Percentiles rank a stretch among this genome's conserved stretches.
phyloP scores from a whole-genome alignment of 2,888 invertebrate genomes.

The Hartigia nigra region DNA sequence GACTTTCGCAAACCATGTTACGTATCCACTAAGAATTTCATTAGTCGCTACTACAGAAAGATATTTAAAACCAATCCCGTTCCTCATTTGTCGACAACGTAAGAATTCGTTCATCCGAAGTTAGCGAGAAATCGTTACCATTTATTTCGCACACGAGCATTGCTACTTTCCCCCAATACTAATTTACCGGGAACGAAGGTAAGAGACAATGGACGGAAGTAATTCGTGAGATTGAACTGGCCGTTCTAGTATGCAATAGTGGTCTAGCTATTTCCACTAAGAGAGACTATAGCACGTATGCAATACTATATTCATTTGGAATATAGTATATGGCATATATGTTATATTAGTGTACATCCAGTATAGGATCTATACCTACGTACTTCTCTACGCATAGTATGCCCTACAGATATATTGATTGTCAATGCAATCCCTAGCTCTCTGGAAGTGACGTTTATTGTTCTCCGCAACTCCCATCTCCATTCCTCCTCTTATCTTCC shows the following conservation, averaged over 20 bases:
- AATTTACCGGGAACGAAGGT: neutral
- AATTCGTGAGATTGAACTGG: neutral
- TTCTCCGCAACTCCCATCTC: conserved; percentile 4
- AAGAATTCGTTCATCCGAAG: neutral
- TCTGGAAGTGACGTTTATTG: conserved; percentile 18
- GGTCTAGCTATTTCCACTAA: too few species aligned
- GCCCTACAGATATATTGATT: conserved; percentile 11
- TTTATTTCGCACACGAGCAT: neutral
- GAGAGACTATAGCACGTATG: too few species aligned
- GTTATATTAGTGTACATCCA: neutral
- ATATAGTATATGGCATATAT: neutral
- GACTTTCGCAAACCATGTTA: neutral
- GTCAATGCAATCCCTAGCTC: conserved; percentile 10
- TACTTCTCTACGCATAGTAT: neutral
- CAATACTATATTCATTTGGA: neutral
- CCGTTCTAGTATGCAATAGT: neutral
- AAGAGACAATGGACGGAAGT: neutral
- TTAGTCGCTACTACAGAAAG: neutral
- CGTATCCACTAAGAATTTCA: neutral
- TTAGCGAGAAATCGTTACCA: neutral
- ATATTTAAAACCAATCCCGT: neutral
- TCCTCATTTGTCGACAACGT: neutral
- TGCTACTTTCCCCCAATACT: neutral
- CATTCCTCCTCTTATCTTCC: conserved; percentile 13
- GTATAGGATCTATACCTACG: neutral